Percentiles rank a stretch among this genome's conserved stretches.
Evolutionary conservation across 2,797 vertebrate species (phyloP).

Genomic region (Trematomus bernacchii): DNA sequence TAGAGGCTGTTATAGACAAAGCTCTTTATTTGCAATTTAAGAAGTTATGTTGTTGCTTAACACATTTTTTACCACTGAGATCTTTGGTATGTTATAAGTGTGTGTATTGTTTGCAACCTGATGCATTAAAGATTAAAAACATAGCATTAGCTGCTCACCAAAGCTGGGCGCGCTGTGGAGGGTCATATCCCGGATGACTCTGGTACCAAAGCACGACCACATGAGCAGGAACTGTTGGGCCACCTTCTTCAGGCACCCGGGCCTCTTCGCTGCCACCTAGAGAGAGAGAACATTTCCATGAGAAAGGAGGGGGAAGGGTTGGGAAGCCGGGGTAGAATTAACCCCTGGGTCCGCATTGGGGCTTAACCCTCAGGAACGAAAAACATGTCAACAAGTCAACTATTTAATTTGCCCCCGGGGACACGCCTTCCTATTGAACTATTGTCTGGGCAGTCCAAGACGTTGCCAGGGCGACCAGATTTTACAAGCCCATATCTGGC

Average conservation of each 20-base stretch:
- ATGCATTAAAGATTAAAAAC: conserved; percentile 9
- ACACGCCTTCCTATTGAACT: conserved; percentile 87
- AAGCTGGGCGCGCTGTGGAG: conserved; percentile 99
- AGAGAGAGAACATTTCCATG: conserved; percentile 86
- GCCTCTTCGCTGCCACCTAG: conserved; percentile 96
- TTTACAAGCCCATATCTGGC: conserved; percentile 89
- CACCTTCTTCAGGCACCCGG: conserved; percentile 95
- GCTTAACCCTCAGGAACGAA: conserved; percentile 87
- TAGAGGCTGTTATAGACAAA: too few relatives aligned
- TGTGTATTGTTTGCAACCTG: not conserved
- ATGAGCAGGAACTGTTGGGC: conserved; percentile 99
- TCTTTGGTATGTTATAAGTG: not conserved
- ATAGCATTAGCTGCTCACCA: conserved; percentile 84
- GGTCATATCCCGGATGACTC: conserved; percentile 99
- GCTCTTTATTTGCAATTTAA: not conserved
- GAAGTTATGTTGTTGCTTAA: not conserved
- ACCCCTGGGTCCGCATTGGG: conserved; percentile 79
- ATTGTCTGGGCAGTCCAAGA: conserved; percentile 82
- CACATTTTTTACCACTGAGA: conserved; percentile 5
- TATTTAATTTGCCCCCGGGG: conserved; percentile 88
- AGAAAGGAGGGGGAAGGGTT: conserved; percentile 82
- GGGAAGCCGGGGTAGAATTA: conserved; percentile 78
- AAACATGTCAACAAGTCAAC: conserved; percentile 92
- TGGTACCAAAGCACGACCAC: conserved; percentile 99
- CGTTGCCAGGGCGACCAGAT: conserved; percentile 83